Conservation (phyloP, 2,113 vertebrate species). For the Colinus virginianus region DNA sequence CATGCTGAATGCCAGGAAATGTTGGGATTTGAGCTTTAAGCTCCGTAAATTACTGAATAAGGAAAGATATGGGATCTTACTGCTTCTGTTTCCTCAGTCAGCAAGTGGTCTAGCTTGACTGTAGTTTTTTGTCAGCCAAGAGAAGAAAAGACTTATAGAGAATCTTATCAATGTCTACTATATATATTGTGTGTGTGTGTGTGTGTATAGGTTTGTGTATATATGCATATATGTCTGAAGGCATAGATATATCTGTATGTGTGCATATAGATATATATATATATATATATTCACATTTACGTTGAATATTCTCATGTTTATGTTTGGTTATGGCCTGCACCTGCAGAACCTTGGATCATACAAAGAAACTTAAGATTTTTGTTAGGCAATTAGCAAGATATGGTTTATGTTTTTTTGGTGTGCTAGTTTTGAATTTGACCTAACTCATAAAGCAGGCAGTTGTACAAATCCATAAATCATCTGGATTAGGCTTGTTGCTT, state of each 20-base stretch:
- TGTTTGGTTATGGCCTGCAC: neutral
- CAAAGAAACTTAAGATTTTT: neutral
- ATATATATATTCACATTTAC: neutral
- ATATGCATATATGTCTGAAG: neutral
- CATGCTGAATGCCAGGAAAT: neutral
- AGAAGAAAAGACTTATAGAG: neutral
- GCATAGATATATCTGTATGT: neutral
- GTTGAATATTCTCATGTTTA: neutral
- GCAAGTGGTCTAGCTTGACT: neutral
- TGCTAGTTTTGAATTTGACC: neutral
- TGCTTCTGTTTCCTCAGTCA: neutral
- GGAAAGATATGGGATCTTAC: neutral
- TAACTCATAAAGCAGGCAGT: neutral
- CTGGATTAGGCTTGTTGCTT: neutral
- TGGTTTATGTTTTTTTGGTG: neutral
- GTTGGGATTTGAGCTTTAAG: neutral
- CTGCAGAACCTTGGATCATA: neutral
- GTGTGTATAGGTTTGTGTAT: too few species aligned
- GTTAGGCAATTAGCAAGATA: neutral
- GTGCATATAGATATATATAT: neutral
- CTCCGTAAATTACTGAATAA: neutral
- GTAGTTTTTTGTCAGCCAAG: too few species aligned
- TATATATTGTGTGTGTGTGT: too few species aligned
- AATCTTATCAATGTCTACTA: neutral
- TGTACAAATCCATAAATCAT: neutral